These are phyloP conservation scores for Penaeus japonicus DNA, from an alignment of 1,140 invertebrate species.

Conservation along the genomic window DNA sequence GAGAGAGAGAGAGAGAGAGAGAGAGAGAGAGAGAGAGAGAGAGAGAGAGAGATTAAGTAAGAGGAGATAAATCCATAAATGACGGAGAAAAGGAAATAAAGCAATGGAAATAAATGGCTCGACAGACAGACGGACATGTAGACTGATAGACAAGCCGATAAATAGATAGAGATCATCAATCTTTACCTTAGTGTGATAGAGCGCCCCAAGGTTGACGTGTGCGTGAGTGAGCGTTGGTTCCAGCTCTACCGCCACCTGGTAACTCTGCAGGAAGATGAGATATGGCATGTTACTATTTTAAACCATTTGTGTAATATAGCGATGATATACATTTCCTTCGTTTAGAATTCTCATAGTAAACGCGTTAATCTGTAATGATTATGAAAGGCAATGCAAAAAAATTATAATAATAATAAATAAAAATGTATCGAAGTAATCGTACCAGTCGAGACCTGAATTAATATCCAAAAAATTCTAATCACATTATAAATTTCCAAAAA, in stretches of 20 bases:
- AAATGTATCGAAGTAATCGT: neutral
- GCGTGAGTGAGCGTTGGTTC: conserved; percentile 45
- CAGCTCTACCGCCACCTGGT: conserved; percentile 30
- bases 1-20: conserved; percentile 1
- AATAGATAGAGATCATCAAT: too few relatives aligned
- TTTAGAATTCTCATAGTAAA: neutral
- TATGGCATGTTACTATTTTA: too few relatives aligned
- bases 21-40: neutral
- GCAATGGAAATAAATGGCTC: too few relatives aligned
- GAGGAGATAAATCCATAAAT: neutral
- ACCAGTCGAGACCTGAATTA: too few relatives aligned
- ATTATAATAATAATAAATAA: neutral
- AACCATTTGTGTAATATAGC: too few relatives aligned
- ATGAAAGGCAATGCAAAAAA: neutral
- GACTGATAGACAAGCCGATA: too few relatives aligned
- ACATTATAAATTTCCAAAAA: too few relatives aligned
- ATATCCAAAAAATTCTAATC: too few relatives aligned
- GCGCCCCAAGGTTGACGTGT: conserved; percentile 48
- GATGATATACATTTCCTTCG: too few relatives aligned
- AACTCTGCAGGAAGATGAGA: conserved; percentile 6
- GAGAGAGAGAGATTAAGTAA: neutral
- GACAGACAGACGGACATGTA: too few relatives aligned
- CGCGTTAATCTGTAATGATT: neutral
- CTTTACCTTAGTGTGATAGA: conserved; percentile 47
- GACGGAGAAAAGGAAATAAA: too few relatives aligned